Evolutionary conservation across 2,113 vertebrate genomes (phyloP), one percentile per base, ranked within the genome.

Genomic region (Cathartes aura): DNA sequence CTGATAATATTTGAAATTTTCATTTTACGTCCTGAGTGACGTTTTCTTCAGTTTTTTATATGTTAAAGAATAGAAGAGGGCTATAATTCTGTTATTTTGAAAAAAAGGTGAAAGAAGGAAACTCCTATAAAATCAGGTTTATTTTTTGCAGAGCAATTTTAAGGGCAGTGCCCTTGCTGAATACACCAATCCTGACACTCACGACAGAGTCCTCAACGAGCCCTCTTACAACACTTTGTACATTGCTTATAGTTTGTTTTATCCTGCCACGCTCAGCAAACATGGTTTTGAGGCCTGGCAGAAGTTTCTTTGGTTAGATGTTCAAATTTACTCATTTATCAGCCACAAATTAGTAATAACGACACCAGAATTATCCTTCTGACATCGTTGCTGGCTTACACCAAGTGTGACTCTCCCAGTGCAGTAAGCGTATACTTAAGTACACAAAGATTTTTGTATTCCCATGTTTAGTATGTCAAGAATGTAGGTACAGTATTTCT

Each of bases 201-300:
- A 20, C 0, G 2, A 48, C 22, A 45, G n/a, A 68, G 26, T 6
- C 48, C 36, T 40, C 62, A 47, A 8, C 0, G 6, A 95, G 48
- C 29, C 7, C 50, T 74, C 58, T 40, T 29, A 48, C 19, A 13
- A 11, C 10, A 24, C n/a, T 86, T 15, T 12, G n/a, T 19, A 30
- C 1, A 0, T 6, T 27, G 23, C 47, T 50, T 26, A 16, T 2
- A 18, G 38, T 58, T 72, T 67, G 18, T 17, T 74, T 64, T 30
- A 71, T 12, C 53, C 71, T 58, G 40, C 82, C 63, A 58, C 12
- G 11, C 14, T 87, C 66, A 9, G 66, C 71, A 88, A 82, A 80
- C 23, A 8, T 0, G 32, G n/a, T 12, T 93, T 66, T 59, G 72
- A 93, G 72, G 43, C 58, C 50, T 53, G 58, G 56, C 48, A 97